phyloP scores from a whole-genome alignment of 1,140 invertebrate genomes.

The Mercenaria mercenaria region DNA sequence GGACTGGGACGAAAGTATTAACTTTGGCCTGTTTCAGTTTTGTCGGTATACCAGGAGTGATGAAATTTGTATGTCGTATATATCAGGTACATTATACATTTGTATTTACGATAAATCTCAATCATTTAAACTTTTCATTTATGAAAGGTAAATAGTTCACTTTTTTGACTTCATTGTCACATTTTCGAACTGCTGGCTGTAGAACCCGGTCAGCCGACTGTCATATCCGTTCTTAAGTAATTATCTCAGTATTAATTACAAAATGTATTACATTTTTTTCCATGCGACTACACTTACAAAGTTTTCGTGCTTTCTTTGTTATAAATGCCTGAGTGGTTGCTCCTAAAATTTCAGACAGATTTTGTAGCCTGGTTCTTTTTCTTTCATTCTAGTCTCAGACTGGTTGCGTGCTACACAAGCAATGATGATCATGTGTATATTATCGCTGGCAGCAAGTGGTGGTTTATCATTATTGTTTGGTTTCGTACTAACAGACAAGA shows the following conservation, averaged over 20 bases:
- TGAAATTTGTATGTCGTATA: not conserved
- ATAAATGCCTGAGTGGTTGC: too few species aligned
- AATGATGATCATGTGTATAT: constrained; percentile 8
- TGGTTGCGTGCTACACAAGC: not conserved
- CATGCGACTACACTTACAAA: too few species aligned
- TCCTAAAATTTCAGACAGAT: too few species aligned
- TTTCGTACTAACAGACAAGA: not conserved
- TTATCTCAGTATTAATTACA: too few species aligned
- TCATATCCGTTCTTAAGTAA: too few species aligned
- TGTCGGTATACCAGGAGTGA: not conserved
- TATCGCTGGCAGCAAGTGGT: not conserved
- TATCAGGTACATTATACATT: not conserved
- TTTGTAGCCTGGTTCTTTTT: not conserved
- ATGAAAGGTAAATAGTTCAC: too few species aligned
- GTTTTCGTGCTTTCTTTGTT: too few species aligned
- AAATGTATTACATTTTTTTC: too few species aligned
- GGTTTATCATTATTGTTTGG: not conserved
- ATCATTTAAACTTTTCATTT: too few species aligned
- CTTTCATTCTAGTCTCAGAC: not conserved
- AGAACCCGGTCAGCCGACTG: too few species aligned
- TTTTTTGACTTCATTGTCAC: too few species aligned
- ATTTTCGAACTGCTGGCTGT: too few species aligned
- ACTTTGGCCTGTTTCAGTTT: not conserved
- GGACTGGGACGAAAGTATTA: not conserved
- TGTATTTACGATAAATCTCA: not conserved